Evolutionary conservation across 2,797 vertebrate genomes (phyloP), one percentile per base, ranked within the genome.

Genomic region (Cottoperca gobio): DNA sequence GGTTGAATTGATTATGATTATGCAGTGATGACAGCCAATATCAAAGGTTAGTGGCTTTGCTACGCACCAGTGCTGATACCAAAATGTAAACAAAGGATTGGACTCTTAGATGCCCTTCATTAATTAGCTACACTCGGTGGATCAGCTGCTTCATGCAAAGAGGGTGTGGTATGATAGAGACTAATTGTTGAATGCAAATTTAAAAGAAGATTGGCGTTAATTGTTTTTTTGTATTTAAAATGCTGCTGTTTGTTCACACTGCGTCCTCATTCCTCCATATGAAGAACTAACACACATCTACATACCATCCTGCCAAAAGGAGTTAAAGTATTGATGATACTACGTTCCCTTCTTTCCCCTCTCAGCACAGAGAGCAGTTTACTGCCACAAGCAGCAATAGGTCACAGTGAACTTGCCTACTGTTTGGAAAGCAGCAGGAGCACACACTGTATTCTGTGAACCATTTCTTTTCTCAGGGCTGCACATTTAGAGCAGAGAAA

Each of bases 1-100:
- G 46, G 64, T 81, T 76, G 74, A 89, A 89, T 76, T 87, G 74
- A 92, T 90, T 82, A 75, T 76, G 87, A 92, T 92, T 88, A 87
- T 82, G 74, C 77, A 21, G 64, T 6, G 70, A 83, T 83, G 83
- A 88, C 86, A 87, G 83, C 64, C 66, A 48, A 21, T 83, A 88
- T 92, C 78, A 81, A 81, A 90, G 87, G 90, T 89, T 84, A 76
- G 86, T 64, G 63, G 77, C 79, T 91, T 82, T 72, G 78, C 74
- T 55, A 59, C 68, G 67, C 85, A 19, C 59, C 67, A 68, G 33
- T 40, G 78, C 83, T 43, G 79, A 78, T 78, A 73, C 74, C 16
- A 8, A 55, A 84, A 64, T 71, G 79, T 88, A 87, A 92, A 89
- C 87, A 91, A 84, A 73, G 69, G 73, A 84, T 87, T 76, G 67